Percentiles rank a stretch among this genome's conserved stretches.
These are phyloP conservation scores for Callipepla squamata DNA, from an alignment of 2,113 vertebrate species.

Conservation along the genomic window DNA sequence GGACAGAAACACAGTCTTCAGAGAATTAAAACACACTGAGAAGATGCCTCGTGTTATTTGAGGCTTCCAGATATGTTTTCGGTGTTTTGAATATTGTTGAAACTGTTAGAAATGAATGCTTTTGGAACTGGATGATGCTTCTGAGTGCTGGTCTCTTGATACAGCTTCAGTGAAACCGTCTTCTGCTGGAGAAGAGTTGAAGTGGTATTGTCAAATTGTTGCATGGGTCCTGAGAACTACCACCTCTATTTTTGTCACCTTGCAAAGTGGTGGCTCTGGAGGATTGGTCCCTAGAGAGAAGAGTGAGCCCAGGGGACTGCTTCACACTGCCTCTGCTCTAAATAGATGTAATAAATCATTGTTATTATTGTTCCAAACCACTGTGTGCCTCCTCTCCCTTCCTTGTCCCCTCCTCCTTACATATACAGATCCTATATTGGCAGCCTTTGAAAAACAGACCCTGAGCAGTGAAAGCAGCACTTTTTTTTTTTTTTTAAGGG, in stretches of 20 bases:
- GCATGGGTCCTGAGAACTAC: background rate
- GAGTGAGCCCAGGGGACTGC: fast-evolving
- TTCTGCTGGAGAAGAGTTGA: background rate
- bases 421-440: background rate
- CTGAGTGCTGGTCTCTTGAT: background rate
- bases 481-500: background rate
- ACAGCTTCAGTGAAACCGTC: background rate
- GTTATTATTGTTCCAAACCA: background rate
- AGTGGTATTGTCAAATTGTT: background rate
- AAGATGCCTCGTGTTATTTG: background rate
- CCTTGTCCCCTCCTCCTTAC: background rate
- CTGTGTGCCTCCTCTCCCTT: background rate
- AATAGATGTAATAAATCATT: background rate
- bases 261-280: background rate
- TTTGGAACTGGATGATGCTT: background rate
- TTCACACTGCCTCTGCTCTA: background rate
- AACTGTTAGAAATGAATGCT: background rate
- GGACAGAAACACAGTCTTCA: background rate
- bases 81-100: background rate
- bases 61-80: background rate
- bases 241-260: background rate
- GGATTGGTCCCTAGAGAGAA: background rate
- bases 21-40: background rate
- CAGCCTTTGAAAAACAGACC: background rate
- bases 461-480: background rate